Evolutionary conservation across 1,140 invertebrate genomes (phyloP), one percentile per base, ranked within the genome.

Genomic region (Mizuhopecten yessoensis): DNA sequence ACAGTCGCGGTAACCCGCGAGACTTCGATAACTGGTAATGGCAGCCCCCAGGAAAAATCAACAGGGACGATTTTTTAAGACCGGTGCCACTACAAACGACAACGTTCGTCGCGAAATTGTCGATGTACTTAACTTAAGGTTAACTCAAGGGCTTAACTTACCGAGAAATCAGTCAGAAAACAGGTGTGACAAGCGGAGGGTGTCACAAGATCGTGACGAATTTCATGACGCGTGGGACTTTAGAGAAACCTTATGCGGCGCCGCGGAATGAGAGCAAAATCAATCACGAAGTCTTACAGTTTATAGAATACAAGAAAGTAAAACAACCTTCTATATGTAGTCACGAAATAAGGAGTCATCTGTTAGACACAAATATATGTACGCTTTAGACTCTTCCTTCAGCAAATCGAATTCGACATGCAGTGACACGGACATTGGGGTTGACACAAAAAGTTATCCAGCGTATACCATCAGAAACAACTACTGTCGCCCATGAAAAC

Each of bases 301-400:
- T 49, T 34, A 34, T 57, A 49, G 88, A 34, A 15, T 34, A 33
- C 57, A 34, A 23, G 39, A 88, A 88, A 57, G 29, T 49, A 2
- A 88, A 11, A 33, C 34, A 49, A 49, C 36, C 88, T 11, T 49
- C 88, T 49, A 57, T 88, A 13, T 57, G 5, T 34, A 57, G 33
- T 57, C 33, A 57, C 34, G 42, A 88, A 88, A 88, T 57, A 10
- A 42, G 57, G 42, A 34, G 7, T 3, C 49, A 45, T 29, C 34
- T 88, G 33, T 57, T 57, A 88, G 33, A 57, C 1, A 33, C 34
- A 17, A 57, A 34, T 33, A 34, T 88, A 88, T 88, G 87, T 42
- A 88, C n/a, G 13, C 15, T 23, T n/a, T 36, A 88, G 23, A 88
- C 23, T 36, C 34, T 88, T 36, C 87, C 87, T 5, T 88, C 87